Base-by-base conservation (phyloP, 2,888 invertebrate species). In the Mesoligia furuncula region DNA sequence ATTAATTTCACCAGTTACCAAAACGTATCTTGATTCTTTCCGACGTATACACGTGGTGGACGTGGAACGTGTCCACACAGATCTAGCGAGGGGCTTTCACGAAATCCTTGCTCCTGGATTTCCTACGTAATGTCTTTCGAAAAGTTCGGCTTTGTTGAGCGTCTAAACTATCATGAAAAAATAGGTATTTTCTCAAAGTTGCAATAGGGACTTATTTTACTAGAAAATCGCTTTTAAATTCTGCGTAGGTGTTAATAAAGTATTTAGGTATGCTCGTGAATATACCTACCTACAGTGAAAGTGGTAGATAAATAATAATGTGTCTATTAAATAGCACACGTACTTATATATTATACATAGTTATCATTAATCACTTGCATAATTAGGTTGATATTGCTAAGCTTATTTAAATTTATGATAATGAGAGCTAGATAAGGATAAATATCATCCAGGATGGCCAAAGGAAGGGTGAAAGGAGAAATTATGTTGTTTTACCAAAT, bases 11-110 rank as follows among this genome's bases (percentile, higher is more conserved):
- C 42, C 45, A 45, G 13, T 13, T 45, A 45, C 45, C 45, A 88
- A 89, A 90, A 90, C 91, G 91, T 91, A 91, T 90, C 91, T 92
- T 87, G 92, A 90, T 86, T 84, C 89, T 90, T 92, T 92, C 90
- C 91, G 84, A 79, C 87, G 88, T 88, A 84, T 84, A 82, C 31
- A 31, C 31, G 31, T 31, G 4, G 31, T 31, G 31, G 31, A 91
- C 91, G 92, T 87, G 85, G 87, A 88, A 45, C 89, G 89, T 87
- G 89, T 83, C 79, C 80, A 89, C 79, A 80, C 83, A 80, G 76
- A 73, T 54, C 79, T 80, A 81, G 36, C 79, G 84, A 80, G 88
- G 87, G 85, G 84, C 85, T 85, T 84, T 79, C 85, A 84, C 80
- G 80, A 79, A 79, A 89, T 90, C 92, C 92, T 90, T 89, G 88